Evolutionary conservation across 1,140 invertebrate genomes (phyloP).

Genomic region (Diorhabda sublineata): DNA sequence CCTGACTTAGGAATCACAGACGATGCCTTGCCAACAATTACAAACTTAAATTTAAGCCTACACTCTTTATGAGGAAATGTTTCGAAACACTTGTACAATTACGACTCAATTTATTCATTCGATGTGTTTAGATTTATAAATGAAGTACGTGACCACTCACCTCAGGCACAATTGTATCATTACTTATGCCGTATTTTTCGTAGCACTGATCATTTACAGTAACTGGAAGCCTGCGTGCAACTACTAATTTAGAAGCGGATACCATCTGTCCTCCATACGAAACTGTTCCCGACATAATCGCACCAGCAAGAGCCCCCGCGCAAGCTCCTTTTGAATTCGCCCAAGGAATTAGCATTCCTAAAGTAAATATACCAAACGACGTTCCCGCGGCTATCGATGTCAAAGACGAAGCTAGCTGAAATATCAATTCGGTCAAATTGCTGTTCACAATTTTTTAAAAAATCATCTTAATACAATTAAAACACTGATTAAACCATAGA

Average conservation of each 20-base stretch:
- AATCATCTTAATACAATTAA: no score
- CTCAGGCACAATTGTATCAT: constrained; percentile 9
- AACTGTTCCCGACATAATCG: constrained; percentile 54
- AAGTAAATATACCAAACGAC: constrained; percentile 77
- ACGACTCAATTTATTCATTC: no score
- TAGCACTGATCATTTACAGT: constrained; percentile 44
- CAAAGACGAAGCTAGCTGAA: constrained; percentile 70
- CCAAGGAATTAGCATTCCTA: constrained; percentile 83
- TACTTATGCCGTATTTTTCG: constrained; percentile 28
- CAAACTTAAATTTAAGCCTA: no score
- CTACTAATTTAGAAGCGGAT: constrained; percentile 45
- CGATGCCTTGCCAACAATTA: no score
- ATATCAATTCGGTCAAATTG: constrained; percentile 9
- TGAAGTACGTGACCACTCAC: neutral
- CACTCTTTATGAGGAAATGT: no score
- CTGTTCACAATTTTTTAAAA: neutral
- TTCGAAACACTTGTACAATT: no score
- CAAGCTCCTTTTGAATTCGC: constrained; percentile 65
- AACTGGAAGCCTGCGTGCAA: constrained; percentile 47
- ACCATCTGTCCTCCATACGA: constrained; percentile 55
- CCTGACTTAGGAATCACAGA: no score
- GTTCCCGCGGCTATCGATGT: constrained; percentile 80
- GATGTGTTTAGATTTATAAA: neutral
- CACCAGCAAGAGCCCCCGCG: constrained; percentile 55
- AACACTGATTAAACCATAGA: no score